Conservation (phyloP, 2,888 invertebrate species). For the Mythimna pallens region DNA sequence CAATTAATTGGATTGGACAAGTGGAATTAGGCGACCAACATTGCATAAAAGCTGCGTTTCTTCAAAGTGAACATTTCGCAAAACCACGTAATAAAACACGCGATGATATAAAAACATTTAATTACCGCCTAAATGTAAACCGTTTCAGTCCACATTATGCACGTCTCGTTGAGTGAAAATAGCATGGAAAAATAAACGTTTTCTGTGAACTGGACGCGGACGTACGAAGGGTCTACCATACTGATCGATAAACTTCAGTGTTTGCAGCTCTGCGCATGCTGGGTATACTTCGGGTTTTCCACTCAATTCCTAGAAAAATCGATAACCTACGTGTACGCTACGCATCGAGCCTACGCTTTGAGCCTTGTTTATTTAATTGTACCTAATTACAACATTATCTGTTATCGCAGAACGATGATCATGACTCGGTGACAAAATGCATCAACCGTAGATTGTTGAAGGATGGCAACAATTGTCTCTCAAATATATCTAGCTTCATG, state of each 20-base stretch:
- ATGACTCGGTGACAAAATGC: conserved; percentile 20
- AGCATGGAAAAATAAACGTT: conserved; percentile 77
- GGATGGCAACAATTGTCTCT: conserved; percentile 20
- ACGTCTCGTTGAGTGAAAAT: conserved; percentile 83
- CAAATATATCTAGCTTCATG: conserved; percentile 9
- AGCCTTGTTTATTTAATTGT: conserved; percentile 22
- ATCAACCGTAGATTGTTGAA: conserved; percentile 22
- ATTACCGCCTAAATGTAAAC: conserved; percentile 85
- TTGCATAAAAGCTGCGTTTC: conserved; percentile 54
- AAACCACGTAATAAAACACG: conserved; percentile 80
- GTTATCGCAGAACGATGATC: conserved; percentile 26
- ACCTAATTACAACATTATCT: conserved; percentile 18
- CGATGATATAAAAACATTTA: conserved; percentile 85
- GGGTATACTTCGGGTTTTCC: conserved; percentile 22
- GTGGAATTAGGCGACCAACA: conserved; percentile 31
- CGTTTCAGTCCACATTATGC: conserved; percentile 81
- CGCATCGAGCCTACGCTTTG: conserved; percentile 6
- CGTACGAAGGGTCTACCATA: conserved; percentile 47
- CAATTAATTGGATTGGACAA: conserved; percentile 38
- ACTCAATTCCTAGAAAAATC: conserved; percentile 22
- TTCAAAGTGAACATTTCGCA: conserved; percentile 72
- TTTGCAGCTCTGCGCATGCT: conserved; percentile 43
- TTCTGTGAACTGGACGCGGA: conserved; percentile 44
- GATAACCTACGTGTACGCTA: conserved; percentile 15
- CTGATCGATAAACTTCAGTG: conserved; percentile 47